Evolutionary conservation across 2,797 vertebrate species (phyloP).

Genomic region (Acanthis flammea): DNA sequence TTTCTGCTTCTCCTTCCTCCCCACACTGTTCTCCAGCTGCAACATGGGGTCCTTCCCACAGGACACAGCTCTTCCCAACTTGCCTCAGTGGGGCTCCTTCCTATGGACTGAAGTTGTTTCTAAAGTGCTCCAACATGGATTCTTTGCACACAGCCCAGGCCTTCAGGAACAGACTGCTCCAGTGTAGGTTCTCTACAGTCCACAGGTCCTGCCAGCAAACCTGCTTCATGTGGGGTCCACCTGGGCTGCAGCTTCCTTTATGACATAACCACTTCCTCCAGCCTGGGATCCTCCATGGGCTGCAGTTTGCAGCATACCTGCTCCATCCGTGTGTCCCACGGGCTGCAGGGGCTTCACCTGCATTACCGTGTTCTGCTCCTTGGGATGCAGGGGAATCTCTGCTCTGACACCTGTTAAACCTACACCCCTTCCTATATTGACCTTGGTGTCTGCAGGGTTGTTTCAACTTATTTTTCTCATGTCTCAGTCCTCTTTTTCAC

Average conservation of each 20-base stretch:
- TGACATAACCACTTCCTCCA: not conserved
- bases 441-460: not conserved
- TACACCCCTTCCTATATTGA: not conserved
- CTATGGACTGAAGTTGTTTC: not conserved
- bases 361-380: not conserved
- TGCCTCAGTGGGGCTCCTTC: not conserved
- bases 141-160: not conserved
- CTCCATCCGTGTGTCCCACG: rapidly evolving
- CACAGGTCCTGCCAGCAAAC: not conserved
- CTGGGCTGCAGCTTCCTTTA: not conserved
- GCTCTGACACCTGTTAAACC: not conserved
- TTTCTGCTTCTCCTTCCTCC: not conserved
- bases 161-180: not conserved
- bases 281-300: not conserved
- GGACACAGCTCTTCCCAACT: not conserved
- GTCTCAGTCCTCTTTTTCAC: not conserved
- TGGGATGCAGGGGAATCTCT: not conserved
- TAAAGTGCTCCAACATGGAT: not conserved
- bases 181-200: rapidly evolving
- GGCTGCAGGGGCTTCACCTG: not conserved
- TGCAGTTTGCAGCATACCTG: not conserved
- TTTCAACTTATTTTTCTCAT: not conserved
- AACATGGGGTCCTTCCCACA: not conserved
- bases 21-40: not conserved
- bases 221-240: not conserved